Percentiles rank a stretch among this genome's conserved stretches.
Conservation (phyloP, 2,113 vertebrate genomes). For the Bos taurus region DNA sequence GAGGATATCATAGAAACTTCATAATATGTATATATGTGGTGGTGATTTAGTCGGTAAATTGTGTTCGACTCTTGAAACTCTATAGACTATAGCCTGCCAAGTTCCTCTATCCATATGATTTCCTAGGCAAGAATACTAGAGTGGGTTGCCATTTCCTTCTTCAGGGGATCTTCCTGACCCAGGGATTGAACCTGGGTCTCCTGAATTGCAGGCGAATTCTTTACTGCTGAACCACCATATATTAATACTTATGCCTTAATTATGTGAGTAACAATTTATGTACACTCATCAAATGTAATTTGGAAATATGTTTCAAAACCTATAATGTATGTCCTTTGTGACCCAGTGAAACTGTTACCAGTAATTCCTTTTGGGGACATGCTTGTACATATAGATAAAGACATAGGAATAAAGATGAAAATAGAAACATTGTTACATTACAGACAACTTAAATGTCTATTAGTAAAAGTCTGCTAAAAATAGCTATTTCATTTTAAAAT, state of each 20-base stretch:
- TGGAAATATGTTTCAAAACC: constrained; percentile 1
- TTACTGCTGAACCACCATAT: not conserved
- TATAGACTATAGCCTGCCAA: not conserved
- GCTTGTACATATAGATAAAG: not conserved
- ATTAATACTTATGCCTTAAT: not conserved
- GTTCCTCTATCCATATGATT: not conserved
- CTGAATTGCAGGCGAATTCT: not conserved
- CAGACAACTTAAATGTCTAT: not conserved
- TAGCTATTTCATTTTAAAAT: not conserved
- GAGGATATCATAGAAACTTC: not conserved
- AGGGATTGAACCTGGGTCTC: not conserved
- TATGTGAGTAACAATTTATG: not conserved
- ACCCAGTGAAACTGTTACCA: not conserved
- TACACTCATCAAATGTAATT: not conserved
- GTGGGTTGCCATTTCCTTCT: not conserved
- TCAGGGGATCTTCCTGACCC: not conserved
- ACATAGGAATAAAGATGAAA: not conserved
- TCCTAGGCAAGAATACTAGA: not conserved
- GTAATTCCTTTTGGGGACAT: not conserved
- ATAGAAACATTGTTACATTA: not conserved
- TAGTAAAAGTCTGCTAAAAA: not conserved
- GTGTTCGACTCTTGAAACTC: not conserved
- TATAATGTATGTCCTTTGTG: constrained; percentile 13
- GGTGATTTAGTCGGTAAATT: not conserved
- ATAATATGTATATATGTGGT: not conserved